These are phyloP conservation scores for Tachypleus tridentatus DNA, from an alignment of 1,140 invertebrate genomes.

Conservation along the genomic window DNA sequence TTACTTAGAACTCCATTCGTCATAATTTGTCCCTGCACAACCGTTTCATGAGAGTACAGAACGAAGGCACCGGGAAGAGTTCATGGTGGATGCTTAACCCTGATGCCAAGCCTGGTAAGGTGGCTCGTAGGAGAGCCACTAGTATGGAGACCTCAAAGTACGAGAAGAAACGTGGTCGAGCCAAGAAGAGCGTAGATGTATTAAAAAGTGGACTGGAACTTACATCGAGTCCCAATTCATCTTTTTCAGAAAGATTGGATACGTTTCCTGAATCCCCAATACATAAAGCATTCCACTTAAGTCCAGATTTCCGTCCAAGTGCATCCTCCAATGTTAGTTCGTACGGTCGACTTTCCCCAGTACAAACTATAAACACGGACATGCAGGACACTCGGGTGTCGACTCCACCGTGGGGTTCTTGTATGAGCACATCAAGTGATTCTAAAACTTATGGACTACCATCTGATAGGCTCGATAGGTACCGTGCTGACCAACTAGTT, in stretches of 20 bases:
- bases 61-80: conserved; percentile 97
- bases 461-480: neutral
- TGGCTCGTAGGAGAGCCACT: conserved; percentile 75
- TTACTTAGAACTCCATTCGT: conserved; percentile 94
- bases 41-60: conserved; percentile 97
- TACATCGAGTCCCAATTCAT: conserved; percentile 75
- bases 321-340: neutral
- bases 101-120: conserved; percentile 92
- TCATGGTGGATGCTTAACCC: conserved; percentile 99
- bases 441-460: neutral
- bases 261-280: conserved; percentile 63
- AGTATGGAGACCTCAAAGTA: conserved; percentile 77
- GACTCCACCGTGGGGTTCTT: neutral
- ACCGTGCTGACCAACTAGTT: neutral
- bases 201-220: conserved; percentile 53
- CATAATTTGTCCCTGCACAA: conserved; percentile 98
- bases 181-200: conserved; percentile 56
- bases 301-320: neutral
- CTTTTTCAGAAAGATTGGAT: conserved; percentile 75
- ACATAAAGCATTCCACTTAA: neutral
- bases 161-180: conserved; percentile 79
- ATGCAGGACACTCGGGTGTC: neutral
- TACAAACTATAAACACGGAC: neutral
- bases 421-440: neutral
- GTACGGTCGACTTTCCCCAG: neutral